Evolutionary conservation across 2,888 invertebrate genomes (phyloP), one percentile per base, ranked within the genome.

Genomic region (Pharmacophagus antenor): DNA sequence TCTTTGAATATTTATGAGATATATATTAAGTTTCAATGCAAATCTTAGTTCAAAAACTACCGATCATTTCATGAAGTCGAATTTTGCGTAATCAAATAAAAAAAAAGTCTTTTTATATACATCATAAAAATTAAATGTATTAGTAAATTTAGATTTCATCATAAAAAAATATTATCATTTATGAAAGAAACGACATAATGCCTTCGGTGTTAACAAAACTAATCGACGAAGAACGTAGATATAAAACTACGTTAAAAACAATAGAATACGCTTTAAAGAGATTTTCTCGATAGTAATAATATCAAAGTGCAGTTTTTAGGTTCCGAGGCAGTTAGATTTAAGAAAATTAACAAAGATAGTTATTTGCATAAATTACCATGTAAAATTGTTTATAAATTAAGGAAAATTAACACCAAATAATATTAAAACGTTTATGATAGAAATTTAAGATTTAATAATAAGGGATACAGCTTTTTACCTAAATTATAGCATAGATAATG

Each of bases 351-450:
- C 31, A 72, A 68, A 63, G 74, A 73, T 78, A 79, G 76, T 20
- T 67, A 67, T 68, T 65, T 62, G 59, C 60, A 62, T 64, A 51
- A 70, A 65, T 66, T 68, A 70, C 71, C 70, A 73, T 70, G 64
- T 65, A 62, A 65, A 54, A 25, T 49, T 69, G 70, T 70, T 68
- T 53, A 18, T 63, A 62, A 62, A 63, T 74, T 76, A 83, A 86
- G 82, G 81, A 81, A 86, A 76, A 73, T 82, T 77, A 85, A 88
- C 88, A 88, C 88, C 88, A 88, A 88, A 76, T 87, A 85, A 80
- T 76, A 77, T 79, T 79, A 85, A 84, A 79, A 73, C 65, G 71
- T 72, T 66, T 65, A 66, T 76, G 71, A 73, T 69, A 71, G 68
- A 68, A 71, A 44, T 4, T 27, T 72, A 68, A 66, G 66, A 67